These are phyloP conservation scores for Gymnothorax javanicus DNA, from an alignment of 2,797 vertebrate genomes.

Conservation along the genomic window DNA sequence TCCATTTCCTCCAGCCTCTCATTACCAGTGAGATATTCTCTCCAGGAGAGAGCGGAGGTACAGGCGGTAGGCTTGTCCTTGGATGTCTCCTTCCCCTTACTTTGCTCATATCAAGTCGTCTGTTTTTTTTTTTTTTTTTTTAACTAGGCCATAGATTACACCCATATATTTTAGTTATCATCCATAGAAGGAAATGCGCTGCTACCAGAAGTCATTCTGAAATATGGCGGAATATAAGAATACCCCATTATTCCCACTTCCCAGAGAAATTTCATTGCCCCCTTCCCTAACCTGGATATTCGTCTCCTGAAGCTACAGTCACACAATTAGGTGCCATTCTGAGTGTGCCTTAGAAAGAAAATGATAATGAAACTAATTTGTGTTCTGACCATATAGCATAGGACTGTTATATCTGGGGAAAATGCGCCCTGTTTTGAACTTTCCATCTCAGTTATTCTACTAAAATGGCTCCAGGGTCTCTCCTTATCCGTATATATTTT, in stretches of 20 bases:
- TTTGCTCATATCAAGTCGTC: conserved; percentile 52
- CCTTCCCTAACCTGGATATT: conserved; percentile 72
- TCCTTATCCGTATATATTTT: not conserved
- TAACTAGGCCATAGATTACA: conserved; percentile 70
- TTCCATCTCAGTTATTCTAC: not conserved
- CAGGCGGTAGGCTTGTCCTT: conserved; percentile 74
- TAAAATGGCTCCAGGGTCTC: not conserved
- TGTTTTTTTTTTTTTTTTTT: conserved; percentile 43
- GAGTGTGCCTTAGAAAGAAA: conserved; percentile 56
- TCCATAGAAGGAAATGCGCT: conserved; percentile 63
- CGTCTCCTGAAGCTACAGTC: conserved; percentile 70
- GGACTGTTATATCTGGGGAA: conserved; percentile 11
- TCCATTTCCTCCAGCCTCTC: conserved; percentile 46
- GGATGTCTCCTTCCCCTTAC: conserved; percentile 72
- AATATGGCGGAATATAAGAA: conserved; percentile 66
- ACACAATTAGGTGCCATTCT: not conserved
- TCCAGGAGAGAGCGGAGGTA: conserved; percentile 68
- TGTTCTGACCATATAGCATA: conserved; percentile 56
- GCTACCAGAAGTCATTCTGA: conserved; percentile 73
- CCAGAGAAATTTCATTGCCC: conserved; percentile 64
- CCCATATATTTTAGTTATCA: conserved; percentile 77
- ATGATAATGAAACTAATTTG: conserved; percentile 64
- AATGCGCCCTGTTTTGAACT: not conserved
- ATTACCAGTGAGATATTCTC: conserved; percentile 50
- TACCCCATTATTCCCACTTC: conserved; percentile 73